Conservation (phyloP, 2,113 vertebrate species). For the Brachyistius frenatus region DNA sequence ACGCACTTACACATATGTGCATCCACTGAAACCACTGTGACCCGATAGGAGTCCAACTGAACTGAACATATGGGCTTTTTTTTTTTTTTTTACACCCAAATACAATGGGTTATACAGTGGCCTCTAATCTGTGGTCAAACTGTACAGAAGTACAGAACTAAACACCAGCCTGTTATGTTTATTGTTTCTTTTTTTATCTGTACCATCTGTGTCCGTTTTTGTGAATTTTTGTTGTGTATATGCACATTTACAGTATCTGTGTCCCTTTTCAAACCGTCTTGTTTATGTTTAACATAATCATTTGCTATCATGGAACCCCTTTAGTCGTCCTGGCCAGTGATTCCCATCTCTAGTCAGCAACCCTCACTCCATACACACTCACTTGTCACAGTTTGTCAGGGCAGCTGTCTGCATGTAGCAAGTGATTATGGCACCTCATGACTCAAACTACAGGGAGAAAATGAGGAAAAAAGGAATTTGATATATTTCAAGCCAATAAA, state of each 20-base stretch:
- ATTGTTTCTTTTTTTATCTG: neutral
- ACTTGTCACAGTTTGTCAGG: conserved; percentile 67
- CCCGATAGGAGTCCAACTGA: neutral
- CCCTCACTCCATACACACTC: conserved; percentile 25
- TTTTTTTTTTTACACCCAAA: conserved; percentile 16
- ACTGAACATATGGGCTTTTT: too few relatives aligned
- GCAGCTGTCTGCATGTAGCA: conserved; percentile 72
- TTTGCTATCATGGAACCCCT: neutral
- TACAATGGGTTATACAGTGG: conserved; percentile 33
- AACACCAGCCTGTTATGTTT: conserved; percentile 28
- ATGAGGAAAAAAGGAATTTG: conserved; percentile 8
- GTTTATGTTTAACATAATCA: neutral
- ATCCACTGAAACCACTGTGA: neutral
- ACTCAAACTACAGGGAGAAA: conserved; percentile 56
- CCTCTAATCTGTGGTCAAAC: conserved; percentile 38
- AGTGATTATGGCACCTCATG: conserved; percentile 70
- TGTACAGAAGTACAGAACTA: neutral
- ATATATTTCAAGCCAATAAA: conserved; percentile 17
- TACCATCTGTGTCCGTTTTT: conserved; percentile 10
- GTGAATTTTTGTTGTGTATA: neutral
- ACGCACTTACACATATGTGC: conserved; percentile 36
- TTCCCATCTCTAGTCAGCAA: conserved; percentile 5
- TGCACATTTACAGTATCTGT: too few relatives aligned
- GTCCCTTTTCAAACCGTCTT: neutral
- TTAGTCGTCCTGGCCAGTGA: conserved; percentile 12